Evolutionary conservation across 2,888 invertebrate genomes (phyloP).

Genomic region (Papilio elwesi): DNA sequence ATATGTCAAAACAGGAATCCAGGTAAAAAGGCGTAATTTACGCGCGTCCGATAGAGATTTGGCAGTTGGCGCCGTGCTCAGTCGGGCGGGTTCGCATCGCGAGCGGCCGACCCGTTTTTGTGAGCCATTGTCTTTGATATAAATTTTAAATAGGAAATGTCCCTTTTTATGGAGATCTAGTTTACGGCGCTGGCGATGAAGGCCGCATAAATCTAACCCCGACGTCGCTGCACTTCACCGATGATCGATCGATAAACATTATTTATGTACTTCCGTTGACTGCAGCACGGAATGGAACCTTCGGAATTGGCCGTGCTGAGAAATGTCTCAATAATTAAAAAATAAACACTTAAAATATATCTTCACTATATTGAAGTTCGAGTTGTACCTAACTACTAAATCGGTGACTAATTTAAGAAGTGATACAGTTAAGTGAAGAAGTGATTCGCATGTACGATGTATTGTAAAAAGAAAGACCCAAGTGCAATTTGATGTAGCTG

Average conservation of each 20-base stretch:
- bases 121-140: slow-evolving; percentile 84
- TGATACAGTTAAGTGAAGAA: no score
- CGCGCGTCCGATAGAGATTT: slow-evolving; percentile 83
- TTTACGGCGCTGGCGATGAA: slow-evolving; percentile 83
- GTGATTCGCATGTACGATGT: no score
- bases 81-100: slow-evolving; percentile 65
- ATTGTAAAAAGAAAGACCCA: no score
- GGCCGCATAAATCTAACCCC: slow-evolving; percentile 81
- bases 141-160: slow-evolving; percentile 84
- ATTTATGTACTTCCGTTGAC: slow-evolving; percentile 81
- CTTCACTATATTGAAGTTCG: neutral
- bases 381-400: no score
- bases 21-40: slow-evolving; percentile 85
- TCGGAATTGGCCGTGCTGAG: slow-evolving; percentile 39
- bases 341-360: neutral
- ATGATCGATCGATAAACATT: slow-evolving; percentile 84
- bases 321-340: slow-evolving; percentile 8
- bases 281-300: slow-evolving; percentile 61
- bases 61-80: slow-evolving; percentile 81
- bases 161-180: slow-evolving; percentile 84
- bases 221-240: slow-evolving; percentile 73
- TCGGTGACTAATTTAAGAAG: no score
- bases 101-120: slow-evolving; percentile 82
- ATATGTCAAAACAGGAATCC: slow-evolving; percentile 85
- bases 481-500: no score